phyloP scores from a whole-genome alignment of 1,140 invertebrate species.

The Trialeurodes vaporariorum region DNA sequence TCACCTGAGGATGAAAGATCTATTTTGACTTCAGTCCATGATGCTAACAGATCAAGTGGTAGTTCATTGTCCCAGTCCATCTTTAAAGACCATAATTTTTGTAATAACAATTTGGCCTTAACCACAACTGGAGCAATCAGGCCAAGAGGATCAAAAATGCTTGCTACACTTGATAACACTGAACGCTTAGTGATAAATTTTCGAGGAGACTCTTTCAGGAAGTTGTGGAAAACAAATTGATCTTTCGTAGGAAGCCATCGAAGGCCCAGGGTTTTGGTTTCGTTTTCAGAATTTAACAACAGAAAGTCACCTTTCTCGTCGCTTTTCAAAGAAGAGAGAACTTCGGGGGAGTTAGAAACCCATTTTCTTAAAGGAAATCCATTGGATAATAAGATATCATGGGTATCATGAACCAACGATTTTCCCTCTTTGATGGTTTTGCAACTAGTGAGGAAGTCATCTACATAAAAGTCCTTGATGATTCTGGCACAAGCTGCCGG shows the following conservation, averaged over 20 bases:
- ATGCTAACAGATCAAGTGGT: constrained; percentile 12
- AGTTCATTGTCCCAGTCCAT: constrained; percentile 33
- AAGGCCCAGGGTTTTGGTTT: constrained; percentile 28
- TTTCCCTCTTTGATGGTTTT: constrained; percentile 23
- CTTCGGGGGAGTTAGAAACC: constrained; percentile 24
- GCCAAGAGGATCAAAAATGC: constrained; percentile 34
- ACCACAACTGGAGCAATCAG: constrained; percentile 34
- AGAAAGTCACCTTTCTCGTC: constrained; percentile 12
- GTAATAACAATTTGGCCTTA: constrained; percentile 36
- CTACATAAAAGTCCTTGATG: constrained; percentile 31
- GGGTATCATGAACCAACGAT: constrained; percentile 18
- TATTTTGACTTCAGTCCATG: constrained; percentile 23
- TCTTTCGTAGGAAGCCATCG: constrained; percentile 28
- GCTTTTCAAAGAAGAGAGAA: constrained; percentile 20
- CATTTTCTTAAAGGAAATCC: constrained; percentile 27
- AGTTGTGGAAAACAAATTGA: constrained; percentile 12
- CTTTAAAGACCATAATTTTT: constrained; percentile 32
- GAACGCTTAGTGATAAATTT: constrained; percentile 30
- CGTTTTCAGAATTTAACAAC: constrained; percentile 17
- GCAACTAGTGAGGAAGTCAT: constrained; percentile 31
- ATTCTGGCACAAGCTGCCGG: constrained; percentile 24
- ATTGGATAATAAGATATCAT: constrained; percentile 17
- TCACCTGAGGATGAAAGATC: constrained; percentile 18
- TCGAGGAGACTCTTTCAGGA: no score
- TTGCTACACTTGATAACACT: constrained; percentile 30